These are phyloP conservation scores for Theonella swinhoei DNA, from an alignment of 37 sponge, comb jelly and placozoan genomes.

Conservation along the genomic window DNA sequence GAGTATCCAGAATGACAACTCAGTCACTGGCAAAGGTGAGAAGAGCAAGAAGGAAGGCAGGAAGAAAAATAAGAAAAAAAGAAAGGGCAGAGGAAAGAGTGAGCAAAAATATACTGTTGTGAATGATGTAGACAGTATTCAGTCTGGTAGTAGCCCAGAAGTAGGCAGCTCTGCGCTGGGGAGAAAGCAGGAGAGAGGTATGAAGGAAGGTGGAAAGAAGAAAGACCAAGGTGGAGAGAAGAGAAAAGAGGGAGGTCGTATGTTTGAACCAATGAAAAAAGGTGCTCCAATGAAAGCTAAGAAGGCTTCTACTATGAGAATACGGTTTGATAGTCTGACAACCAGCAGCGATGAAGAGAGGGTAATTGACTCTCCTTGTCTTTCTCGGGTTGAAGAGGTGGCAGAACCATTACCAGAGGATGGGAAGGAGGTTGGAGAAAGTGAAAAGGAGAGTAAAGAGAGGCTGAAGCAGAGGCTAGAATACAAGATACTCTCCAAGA, in stretches of 20 bases:
- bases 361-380: not conserved
- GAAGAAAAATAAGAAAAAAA: not conserved
- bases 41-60: not conserved
- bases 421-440: not conserved
- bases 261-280: too few relatives aligned
- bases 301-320: slow-evolving; percentile 7
- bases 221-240: slow-evolving; percentile 2
- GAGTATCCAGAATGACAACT: too few relatives aligned
- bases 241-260: not conserved
- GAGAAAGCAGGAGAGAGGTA: slow-evolving; percentile 8
- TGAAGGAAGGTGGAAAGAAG: slow-evolving; percentile 37
- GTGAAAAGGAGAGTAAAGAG: not conserved
- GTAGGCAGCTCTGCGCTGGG: not conserved
- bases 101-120: too few relatives aligned
- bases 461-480: slow-evolving; percentile 15
- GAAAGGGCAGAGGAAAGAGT: not conserved
- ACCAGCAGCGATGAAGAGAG: slow-evolving; percentile 61
- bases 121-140: not conserved
- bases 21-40: not conserved
- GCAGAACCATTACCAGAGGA: not conserved
- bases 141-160: not conserved
- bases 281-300: not conserved
- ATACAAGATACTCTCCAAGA: slow-evolving; percentile 44
- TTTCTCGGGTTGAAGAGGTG: not conserved
- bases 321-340: slow-evolving; percentile 46